These are phyloP conservation scores for Scolopax bukidnonensis DNA, from an alignment of 2,797 vertebrate species.

Conservation along the genomic window DNA sequence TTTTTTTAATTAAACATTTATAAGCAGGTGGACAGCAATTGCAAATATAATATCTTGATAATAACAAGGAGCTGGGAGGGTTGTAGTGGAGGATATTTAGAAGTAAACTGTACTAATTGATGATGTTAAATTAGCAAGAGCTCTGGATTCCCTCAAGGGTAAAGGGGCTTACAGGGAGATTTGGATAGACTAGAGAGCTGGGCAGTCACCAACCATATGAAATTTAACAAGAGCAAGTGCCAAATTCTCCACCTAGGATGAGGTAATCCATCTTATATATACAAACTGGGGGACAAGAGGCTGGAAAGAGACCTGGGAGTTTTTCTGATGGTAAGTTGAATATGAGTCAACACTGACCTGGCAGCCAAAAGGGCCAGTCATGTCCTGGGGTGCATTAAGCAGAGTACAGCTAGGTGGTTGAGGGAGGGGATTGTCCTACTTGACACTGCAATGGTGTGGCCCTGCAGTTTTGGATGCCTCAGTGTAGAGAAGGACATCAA, in stretches of 20 bases:
- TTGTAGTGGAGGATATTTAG: not conserved
- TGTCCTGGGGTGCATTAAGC: not conserved
- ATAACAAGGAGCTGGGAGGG: not conserved
- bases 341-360: not conserved
- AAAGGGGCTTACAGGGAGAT: not conserved
- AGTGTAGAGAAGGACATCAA: not conserved
- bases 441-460: fast-evolving
- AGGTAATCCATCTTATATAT: not conserved
- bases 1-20: not conserved
- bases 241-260: fast-evolving
- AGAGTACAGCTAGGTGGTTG: fast-evolving
- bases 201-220: not conserved
- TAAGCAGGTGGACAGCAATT: not conserved
- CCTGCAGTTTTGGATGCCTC: not conserved
- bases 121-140: not conserved
- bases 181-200: not conserved
- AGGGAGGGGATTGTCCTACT: not conserved
- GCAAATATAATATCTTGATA: not conserved
- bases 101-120: not conserved
- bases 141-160: not conserved
- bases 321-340: not conserved
- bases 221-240: not conserved
- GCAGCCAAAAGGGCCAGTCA: fast-evolving
- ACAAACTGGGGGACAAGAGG: fast-evolving
- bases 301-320: not conserved